phyloP scores from a whole-genome alignment of 2,797 vertebrate genomes.

The Lutjanus campechanus region DNA sequence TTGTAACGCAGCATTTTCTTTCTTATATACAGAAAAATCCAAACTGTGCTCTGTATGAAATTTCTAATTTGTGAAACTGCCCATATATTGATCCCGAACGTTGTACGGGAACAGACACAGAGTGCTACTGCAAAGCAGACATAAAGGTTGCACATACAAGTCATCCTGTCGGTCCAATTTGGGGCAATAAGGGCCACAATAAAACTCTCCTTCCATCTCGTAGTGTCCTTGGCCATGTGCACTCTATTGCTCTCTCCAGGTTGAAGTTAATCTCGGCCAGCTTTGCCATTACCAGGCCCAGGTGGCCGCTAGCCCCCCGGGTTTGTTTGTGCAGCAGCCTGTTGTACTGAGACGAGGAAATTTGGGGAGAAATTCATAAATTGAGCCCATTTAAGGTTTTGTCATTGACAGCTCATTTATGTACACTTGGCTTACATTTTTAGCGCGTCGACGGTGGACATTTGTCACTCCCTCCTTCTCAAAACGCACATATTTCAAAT shows the following conservation, averaged over 20 bases:
- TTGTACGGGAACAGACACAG: not conserved
- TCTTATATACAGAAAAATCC: not conserved
- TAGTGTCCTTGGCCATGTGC: slow-evolving; percentile 81
- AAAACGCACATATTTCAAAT: slow-evolving; percentile 51
- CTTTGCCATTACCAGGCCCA: slow-evolving; percentile 80
- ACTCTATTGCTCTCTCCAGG: slow-evolving; percentile 68
- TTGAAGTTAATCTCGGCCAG: slow-evolving; percentile 79
- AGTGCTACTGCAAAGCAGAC: slow-evolving; percentile 37
- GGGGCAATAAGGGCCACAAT: slow-evolving; percentile 79
- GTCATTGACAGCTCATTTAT: slow-evolving; percentile 61
- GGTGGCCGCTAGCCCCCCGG: slow-evolving; percentile 63
- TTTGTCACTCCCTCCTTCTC: slow-evolving; percentile 54
- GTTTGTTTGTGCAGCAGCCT: slow-evolving; percentile 54
- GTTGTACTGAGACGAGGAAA: slow-evolving; percentile 56
- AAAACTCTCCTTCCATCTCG: slow-evolving; percentile 82
- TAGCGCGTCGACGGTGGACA: slow-evolving; percentile 35
- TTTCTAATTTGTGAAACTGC: slow-evolving; percentile 15
- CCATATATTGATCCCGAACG: slow-evolving; percentile 38
- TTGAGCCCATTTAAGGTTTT: slow-evolving; percentile 64
- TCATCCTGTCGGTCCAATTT: slow-evolving; percentile 76
- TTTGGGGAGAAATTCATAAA: slow-evolving; percentile 68
- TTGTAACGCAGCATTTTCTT: not conserved
- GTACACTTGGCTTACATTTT: slow-evolving; percentile 40
- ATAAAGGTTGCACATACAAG: slow-evolving; percentile 55
- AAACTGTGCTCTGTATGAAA: not conserved